Conservation (phyloP, 2,888 invertebrate genomes). For the Tetragonula carbonaria region DNA sequence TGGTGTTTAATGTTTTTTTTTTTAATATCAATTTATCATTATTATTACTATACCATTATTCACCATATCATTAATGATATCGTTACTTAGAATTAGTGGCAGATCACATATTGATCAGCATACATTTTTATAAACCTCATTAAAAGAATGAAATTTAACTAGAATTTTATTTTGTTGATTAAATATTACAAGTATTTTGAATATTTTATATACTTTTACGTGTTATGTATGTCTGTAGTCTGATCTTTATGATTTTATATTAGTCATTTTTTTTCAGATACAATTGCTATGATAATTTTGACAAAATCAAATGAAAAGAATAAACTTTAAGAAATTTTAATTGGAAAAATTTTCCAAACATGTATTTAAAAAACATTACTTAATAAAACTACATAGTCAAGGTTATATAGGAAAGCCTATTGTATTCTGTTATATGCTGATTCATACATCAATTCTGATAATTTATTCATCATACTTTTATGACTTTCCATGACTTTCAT, state of each 20-base stretch:
- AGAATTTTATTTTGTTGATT: too few species aligned
- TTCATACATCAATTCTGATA: constrained; percentile 50
- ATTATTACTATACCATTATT: not conserved
- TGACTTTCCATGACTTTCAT: constrained; percentile 53
- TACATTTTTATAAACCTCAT: too few species aligned
- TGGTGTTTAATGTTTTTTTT: not conserved
- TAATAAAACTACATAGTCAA: constrained; percentile 15
- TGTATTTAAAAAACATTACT: not conserved
- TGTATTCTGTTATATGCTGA: not conserved
- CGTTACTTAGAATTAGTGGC: too few species aligned
- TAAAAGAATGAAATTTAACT: too few species aligned
- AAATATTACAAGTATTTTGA: too few species aligned
- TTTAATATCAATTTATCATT: not conserved
- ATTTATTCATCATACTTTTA: constrained; percentile 53
- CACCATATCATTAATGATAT: too few species aligned
- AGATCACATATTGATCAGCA: too few species aligned
- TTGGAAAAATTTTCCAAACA: not conserved
- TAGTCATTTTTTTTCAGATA: not conserved
- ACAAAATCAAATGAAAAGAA: not conserved
- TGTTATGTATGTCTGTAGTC: too few species aligned
- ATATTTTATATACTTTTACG: too few species aligned
- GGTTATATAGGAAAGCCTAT: not conserved
- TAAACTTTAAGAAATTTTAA: not conserved
- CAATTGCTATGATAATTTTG: not conserved
- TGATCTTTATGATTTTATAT: not conserved